These are phyloP conservation scores for Macrosiphum euphorbiae DNA, from an alignment of 2,888 invertebrate species.

Conservation along the genomic window DNA sequence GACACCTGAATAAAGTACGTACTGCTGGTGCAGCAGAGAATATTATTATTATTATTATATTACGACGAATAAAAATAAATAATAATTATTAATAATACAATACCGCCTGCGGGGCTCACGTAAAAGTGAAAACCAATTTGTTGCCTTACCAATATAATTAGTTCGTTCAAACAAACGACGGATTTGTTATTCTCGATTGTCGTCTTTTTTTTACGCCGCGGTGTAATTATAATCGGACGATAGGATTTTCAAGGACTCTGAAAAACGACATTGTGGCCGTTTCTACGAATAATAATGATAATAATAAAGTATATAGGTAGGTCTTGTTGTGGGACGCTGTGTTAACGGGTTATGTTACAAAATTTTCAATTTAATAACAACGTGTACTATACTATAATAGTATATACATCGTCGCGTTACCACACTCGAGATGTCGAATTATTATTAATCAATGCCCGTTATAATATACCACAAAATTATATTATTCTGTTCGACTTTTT, in stretches of 20 bases:
- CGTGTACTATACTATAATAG: no score
- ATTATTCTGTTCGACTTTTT: neutral
- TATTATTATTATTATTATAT: neutral
- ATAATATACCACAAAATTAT: neutral
- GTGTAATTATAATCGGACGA: conserved; percentile 42
- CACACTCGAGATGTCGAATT: neutral
- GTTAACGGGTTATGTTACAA: conserved; percentile 37
- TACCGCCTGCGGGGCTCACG: conserved; percentile 27
- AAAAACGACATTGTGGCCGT: conserved; percentile 8
- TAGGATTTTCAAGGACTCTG: conserved; percentile 40
- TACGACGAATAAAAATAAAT: neutral
- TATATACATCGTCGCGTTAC: neutral
- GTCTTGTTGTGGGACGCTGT: neutral
- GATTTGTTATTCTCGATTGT: neutral
- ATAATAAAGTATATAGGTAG: conserved; percentile 7
- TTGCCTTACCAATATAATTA: neutral
- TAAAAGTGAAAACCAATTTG: conserved; percentile 56
- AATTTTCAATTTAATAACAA: conserved; percentile 48
- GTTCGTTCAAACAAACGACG: neutral
- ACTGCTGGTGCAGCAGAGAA: neutral
- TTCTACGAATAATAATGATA: conserved; percentile 17
- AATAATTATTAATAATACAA: neutral
- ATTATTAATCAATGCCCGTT: conserved; percentile 30
- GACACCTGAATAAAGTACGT: neutral
- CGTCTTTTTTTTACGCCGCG: conserved; percentile 23